Evolutionary conservation across 1,140 invertebrate species (phyloP), one percentile per base, ranked within the genome.

Genomic region (Cephus cinctus): DNA sequence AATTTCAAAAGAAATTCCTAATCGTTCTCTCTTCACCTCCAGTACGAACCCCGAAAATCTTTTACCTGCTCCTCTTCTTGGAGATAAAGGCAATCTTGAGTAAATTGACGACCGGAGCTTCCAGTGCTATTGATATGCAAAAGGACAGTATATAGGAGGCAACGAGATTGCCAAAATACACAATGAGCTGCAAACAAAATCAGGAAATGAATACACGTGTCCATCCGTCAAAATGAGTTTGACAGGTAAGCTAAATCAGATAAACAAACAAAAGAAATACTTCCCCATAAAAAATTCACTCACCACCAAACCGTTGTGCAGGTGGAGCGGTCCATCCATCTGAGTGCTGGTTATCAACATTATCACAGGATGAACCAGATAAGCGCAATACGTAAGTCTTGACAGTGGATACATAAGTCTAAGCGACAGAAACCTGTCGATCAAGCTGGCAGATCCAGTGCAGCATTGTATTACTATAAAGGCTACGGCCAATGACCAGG

Each of bases 371-470:
- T 96, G 93, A 9, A 96, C 82, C 18, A 96, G 80, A 70, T 96
- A 97, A 5, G 91, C 88, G 67, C 89, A 90, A 72, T 94, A 96
- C 1, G 92, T 94, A 23, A 96, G 81, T 40, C 92, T 80, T 54
- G 89, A 90, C n/a, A 96, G 76, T 0, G 93, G 92, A 54, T 92
- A 82, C 30, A 92, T 80, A 0, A 87, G 81, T 27, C 83, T 81
- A 69, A 90, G 90, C 1, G 90, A 92, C 14, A 96, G 77, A 15
- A 93, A 72, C 1, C 79, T 83, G 70, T 90, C 84, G 9, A 90
- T 72, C 18, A 86, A 79, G 32, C 85, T 86, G 32, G 88, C 88
- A 56, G 88, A 82, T 2, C 87, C 88, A 51, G 83, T 84, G 58
- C 84, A 84, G 60, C 90, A 93, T 16, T 89, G 87, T 14, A 92